Percentiles rank a stretch among this genome's conserved stretches.
phyloP scores from a whole-genome alignment of 2,113 vertebrate species.

The Cololabis saira region DNA sequence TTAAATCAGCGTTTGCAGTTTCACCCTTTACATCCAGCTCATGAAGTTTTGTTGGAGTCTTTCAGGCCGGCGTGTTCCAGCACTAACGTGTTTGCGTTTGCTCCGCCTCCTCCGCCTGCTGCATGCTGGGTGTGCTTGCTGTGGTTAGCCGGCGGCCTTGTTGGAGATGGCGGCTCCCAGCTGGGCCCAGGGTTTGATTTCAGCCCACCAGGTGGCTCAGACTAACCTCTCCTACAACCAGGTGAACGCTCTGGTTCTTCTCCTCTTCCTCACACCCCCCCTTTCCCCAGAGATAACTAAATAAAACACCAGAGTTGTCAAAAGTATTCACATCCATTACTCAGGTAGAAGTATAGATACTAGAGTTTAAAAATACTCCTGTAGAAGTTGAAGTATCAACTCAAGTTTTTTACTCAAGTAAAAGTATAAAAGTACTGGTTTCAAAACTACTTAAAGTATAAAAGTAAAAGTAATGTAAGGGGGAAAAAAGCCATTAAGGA shows the following conservation, averaged over 20 bases:
- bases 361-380: too few species aligned
- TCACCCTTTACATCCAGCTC: background rate
- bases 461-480: too few species aligned
- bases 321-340: too few species aligned
- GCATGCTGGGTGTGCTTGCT: too few species aligned
- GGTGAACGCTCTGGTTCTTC: slow-evolving; percentile 84
- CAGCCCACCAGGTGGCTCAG: slow-evolving; percentile 97
- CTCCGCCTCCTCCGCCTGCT: background rate
- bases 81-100: slow-evolving; percentile 47
- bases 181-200: slow-evolving; percentile 99
- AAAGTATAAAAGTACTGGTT: too few species aligned
- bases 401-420: too few species aligned
- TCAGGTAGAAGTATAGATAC: too few species aligned
- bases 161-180: slow-evolving; percentile 98
- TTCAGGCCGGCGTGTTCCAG: background rate
- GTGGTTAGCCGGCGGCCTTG: slow-evolving; percentile 90
- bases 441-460: too few species aligned
- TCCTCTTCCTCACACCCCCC: background rate
- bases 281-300: background rate
- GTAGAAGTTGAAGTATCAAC: too few species aligned
- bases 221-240: slow-evolving; percentile 99
- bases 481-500: too few species aligned
- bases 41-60: background rate
- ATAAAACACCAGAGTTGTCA: too few species aligned
- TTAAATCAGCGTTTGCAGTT: background rate